Base-by-base conservation (phyloP, 2,888 invertebrate genomes). In the Amphipoea lucens region DNA sequence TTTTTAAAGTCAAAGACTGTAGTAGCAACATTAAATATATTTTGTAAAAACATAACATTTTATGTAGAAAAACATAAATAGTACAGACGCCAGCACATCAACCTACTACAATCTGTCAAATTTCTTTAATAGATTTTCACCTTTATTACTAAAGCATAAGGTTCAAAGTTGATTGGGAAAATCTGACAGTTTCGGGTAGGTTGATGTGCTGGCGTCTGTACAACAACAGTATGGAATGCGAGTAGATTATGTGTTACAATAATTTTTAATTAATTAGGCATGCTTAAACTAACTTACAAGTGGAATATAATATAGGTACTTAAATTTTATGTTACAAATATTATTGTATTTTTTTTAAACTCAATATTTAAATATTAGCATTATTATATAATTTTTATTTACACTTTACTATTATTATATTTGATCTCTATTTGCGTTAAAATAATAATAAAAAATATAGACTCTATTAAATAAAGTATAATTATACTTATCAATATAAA, bases 1-100 rank as follows among this genome's bases (percentile, higher is more conserved):
- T 73, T 42, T 67, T 42, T 67, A 29, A 69, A 73, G 40, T 45
- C 29, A 80, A 88, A 88, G 78, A 88, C 79, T 87, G 76, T 74
- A n/a, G 42, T 76, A 75, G 68, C 42, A 76, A 86, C 40, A 51
- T 60, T 71, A n/a, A 78, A 48, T 80, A 80, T 86, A 73, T 83
- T 78, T 78, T 78, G 7, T 68, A 54, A 65, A 65, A 51, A 57
- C 36, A 60, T 68, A 29, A 68, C 7, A 66, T 69, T 74, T 54
- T 72, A 65, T 72, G 29, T 70, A 85, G 5, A 72, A 62, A 79
- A 75, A 48, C 23, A 36, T 69, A 62, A 57, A 72, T 63, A 42
- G 40, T 54, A 29, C n/a, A n/a, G n/a, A n/a, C n/a, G n/a, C n/a
- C n/a, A n/a, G n/a, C n/a, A n/a, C n/a, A n/a, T n/a, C n/a, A n/a